Base-by-base conservation (phyloP, 2,113 vertebrate species). In the Crocuta crocuta region DNA sequence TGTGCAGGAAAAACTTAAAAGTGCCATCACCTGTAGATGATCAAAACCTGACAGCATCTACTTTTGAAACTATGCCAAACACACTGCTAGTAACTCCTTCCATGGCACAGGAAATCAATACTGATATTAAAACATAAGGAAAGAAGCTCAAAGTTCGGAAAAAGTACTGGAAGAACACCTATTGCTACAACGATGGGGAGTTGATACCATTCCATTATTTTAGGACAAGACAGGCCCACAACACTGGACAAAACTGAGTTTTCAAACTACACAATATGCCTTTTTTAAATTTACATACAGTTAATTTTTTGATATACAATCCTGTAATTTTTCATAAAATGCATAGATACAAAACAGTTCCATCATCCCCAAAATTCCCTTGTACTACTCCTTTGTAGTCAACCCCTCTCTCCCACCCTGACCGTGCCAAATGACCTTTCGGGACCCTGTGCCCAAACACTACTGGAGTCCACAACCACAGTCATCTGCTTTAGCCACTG, bases 141-240 rank as follows among this genome's bases (percentile, higher is more conserved):
- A 99, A 97, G 99, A 99, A 96, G 99, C 99, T 98, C 99, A 99
- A 90, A 99, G 97, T 99, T 99, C 12, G 99, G 99, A 96, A 98
- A 99, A 99, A 99, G 99, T 99, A 63, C 13, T 53, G 9, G 66
- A 94, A 87, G 10, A 53, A 39, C 23, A 45, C 13, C 65, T 76
- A 11, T 39, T 21, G 58, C 10, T 43, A 35, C 50, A 85, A 45
- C 21, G 76, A 23, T 50, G 28, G 31, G 35, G 91, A 50, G 35
- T 10, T 55, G 10, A 48, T 39, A 78, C 48, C 61, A 8, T 61
- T 84, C 43, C 33, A 35, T 24, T 66, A 91, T 63, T 71, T 63
- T 76, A 65, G 43, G 43, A 90, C n/a, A 94, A 73, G 53, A 93
- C 13, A 70, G 9, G 58, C 39, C 73, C 15, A 81, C 13, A 65